These are phyloP conservation scores for Pasiphila rectangulata DNA, from an alignment of 2,888 invertebrate species.

Conservation along the genomic window DNA sequence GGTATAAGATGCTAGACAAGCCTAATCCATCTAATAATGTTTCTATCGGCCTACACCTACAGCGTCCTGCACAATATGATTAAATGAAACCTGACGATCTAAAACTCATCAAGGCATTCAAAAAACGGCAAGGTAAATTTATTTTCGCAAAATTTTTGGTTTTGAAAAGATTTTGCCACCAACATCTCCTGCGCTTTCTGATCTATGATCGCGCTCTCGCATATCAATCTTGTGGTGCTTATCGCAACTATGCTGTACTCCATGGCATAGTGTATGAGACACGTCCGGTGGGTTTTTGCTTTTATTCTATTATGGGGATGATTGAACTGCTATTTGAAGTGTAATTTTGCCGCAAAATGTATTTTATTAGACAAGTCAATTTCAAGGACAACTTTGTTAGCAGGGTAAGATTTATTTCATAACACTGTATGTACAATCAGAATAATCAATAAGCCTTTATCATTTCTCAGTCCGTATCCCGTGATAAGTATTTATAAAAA, in stretches of 20 bases:
- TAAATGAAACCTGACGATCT: too few relatives aligned
- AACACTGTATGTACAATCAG: background rate
- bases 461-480: too few relatives aligned
- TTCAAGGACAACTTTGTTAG: background rate
- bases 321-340: conserved; percentile 17
- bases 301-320: conserved; percentile 12
- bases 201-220: conserved; percentile 4
- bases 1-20: too few relatives aligned
- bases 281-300: conserved; percentile 22
- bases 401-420: too few relatives aligned
- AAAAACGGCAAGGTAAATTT: too few relatives aligned
- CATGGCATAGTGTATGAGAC: conserved; percentile 15
- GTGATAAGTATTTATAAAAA: too few relatives aligned
- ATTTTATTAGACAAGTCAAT: background rate
- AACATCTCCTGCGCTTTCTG: conserved; percentile 5
- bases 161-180: background rate
- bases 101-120: too few relatives aligned
- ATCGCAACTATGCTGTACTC: conserved; percentile 8
- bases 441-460: too few relatives aligned
- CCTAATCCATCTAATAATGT: too few relatives aligned
- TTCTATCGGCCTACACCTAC: too few relatives aligned
- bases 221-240: conserved; percentile 16
- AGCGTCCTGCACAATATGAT: too few relatives aligned
- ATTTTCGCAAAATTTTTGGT: too few relatives aligned
- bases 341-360: conserved; percentile 20